Evolutionary conservation across 2,888 invertebrate species (phyloP).

Genomic region (Microplitis manilae): DNA sequence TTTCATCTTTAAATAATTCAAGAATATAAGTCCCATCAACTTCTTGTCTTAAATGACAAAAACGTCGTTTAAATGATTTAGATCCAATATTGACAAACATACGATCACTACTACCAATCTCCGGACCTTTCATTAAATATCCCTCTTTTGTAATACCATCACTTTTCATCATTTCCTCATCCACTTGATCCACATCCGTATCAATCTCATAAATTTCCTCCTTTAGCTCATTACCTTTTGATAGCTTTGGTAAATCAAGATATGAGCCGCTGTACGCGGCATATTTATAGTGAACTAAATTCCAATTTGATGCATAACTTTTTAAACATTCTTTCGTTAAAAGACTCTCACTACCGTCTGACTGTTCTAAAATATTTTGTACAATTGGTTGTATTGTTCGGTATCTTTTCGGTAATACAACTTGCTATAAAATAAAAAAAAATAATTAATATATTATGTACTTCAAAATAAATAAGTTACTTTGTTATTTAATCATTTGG

Average conservation of each 20-base stretch:
- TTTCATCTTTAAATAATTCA: slow-evolving; percentile 94
- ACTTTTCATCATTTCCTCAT: slow-evolving; percentile 79
- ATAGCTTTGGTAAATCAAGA: slow-evolving; percentile 85
- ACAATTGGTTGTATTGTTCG: slow-evolving; percentile 82
- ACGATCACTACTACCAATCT: slow-evolving; percentile 89
- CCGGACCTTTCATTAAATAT: slow-evolving; percentile 92
- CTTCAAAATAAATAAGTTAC: not conserved
- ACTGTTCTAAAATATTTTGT: slow-evolving; percentile 73
- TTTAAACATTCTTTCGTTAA: slow-evolving; percentile 80
- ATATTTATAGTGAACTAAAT: slow-evolving; percentile 93
- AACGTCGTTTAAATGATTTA: slow-evolving; percentile 92
- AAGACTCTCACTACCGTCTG: slow-evolving; percentile 74
- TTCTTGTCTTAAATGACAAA: slow-evolving; percentile 91
- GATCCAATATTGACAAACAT: slow-evolving; percentile 94
- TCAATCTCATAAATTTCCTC: slow-evolving; percentile 94
- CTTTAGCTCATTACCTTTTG: slow-evolving; percentile 76
- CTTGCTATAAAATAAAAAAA: slow-evolving; percentile 76
- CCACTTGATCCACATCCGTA: slow-evolving; percentile 85
- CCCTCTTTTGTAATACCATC: slow-evolving; percentile 92
- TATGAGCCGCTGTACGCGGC: slow-evolving; percentile 90
- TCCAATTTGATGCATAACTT: slow-evolving; percentile 90
- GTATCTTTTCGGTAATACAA: slow-evolving; percentile 84
- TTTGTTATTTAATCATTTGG: not conserved
- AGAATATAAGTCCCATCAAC: slow-evolving; percentile 93
- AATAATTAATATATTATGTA: not conserved